phyloP scores from a whole-genome alignment of 1,140 invertebrate species.

The Dinothrombium tinctorium region DNA sequence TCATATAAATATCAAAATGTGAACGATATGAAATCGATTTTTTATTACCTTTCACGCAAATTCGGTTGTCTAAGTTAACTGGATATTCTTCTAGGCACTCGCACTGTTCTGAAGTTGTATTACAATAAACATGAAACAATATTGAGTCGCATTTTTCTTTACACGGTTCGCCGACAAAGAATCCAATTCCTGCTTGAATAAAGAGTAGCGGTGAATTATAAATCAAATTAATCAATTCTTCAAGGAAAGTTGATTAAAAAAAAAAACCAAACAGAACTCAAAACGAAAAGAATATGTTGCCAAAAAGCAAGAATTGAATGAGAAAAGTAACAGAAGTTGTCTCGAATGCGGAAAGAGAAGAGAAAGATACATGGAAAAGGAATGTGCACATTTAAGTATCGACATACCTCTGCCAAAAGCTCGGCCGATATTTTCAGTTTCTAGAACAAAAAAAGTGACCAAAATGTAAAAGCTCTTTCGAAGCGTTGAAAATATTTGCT shows the following conservation, averaged over 20 bases:
- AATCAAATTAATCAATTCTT: too few relatives aligned
- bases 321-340: too few relatives aligned
- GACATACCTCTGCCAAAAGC: slow-evolving; percentile 12
- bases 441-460: not conserved
- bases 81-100: slow-evolving; percentile 16
- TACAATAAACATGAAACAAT: slow-evolving; percentile 16
- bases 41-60: slow-evolving; percentile 14
- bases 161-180: slow-evolving; percentile 16
- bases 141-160: slow-evolving; percentile 14
- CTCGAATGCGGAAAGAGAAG: too few relatives aligned
- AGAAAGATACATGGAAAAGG: not conserved
- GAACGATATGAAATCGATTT: not conserved
- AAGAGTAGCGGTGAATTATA: not conserved
- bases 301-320: too few relatives aligned
- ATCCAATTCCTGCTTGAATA: slow-evolving; percentile 12
- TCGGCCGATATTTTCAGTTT: slow-evolving; percentile 9
- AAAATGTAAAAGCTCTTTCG: too few relatives aligned
- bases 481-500: too few relatives aligned
- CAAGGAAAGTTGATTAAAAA: too few relatives aligned
- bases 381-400: not conserved
- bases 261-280: too few relatives aligned
- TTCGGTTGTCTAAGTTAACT: slow-evolving; percentile 15
- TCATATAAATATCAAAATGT: not conserved
- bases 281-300: too few relatives aligned
- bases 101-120: slow-evolving; percentile 13